Evolutionary conservation across 2,888 invertebrate species (phyloP), one percentile per base, ranked within the genome.

Genomic region (Papilio demoleus): DNA sequence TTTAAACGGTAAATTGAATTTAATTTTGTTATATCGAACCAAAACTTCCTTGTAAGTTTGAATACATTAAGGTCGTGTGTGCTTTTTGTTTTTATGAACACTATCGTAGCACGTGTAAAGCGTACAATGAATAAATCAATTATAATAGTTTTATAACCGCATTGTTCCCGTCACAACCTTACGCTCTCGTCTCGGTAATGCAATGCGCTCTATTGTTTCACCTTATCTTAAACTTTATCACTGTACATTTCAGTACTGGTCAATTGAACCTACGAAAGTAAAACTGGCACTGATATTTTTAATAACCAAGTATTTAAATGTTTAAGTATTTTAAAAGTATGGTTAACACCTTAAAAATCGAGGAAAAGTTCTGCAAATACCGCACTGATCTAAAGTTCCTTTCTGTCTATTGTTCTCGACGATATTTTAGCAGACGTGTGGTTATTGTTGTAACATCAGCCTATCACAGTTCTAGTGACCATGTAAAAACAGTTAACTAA

Each of bases 81-180:
- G 27, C 27, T 53, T 53, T 56, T 56, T 56, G 31, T 56, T 17
- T 56, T 56, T 56, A 56, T 47, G 36, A 42, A 38, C n/a, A 50
- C 36, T 77, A 77, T 78, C 79, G 74, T 67, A 72, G 74, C 79
- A 78, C 78, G 76, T 78, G 79, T 64, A 53, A 60, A 34, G 50
- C 40, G 42, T 42, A 47, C 64, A 65, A 60, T 64, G 73, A 72
- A 68, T 74, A 73, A 76, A 75, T 75, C 74, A 73, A 76, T 63
- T 77, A 75, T 76, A 71, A 61, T 72, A 68, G 70, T 76, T 75
- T 74, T 77, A 81, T 76, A 80, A 80, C 79, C 67, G 75, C 75
- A 81, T 83, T 81, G 82, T 81, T 77, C 68, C 72, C 70, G 66
- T 69, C 68, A 67, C 70, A 38, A 70, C 70, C 72, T 67, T 71